phyloP scores from a whole-genome alignment of 2,797 vertebrate species.

The Iguana delicatissima region DNA sequence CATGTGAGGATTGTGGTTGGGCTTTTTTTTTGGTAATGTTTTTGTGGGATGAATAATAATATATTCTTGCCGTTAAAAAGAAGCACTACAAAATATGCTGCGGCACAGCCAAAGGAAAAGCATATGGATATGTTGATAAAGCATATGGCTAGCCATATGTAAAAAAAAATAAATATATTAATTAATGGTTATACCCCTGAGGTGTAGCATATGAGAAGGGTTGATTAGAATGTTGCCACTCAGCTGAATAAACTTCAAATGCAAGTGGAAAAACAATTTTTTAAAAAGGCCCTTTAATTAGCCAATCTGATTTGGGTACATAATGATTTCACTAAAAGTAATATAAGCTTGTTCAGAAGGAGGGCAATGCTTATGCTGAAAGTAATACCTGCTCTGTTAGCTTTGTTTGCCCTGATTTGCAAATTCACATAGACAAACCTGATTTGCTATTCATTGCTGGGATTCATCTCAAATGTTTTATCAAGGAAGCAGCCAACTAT shows the following conservation, averaged over 20 bases:
- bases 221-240: slow-evolving; percentile 64
- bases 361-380: neutral
- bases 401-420: neutral
- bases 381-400: neutral
- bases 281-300: neutral
- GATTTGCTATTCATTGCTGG: neutral
- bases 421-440: neutral
- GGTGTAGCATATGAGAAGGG: slow-evolving; percentile 48
- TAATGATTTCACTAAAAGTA: neutral
- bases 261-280: neutral
- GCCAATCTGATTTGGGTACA: neutral
- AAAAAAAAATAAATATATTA: slow-evolving; percentile 61
- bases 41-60: slow-evolving; percentile 31
- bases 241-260: slow-evolving; percentile 13
- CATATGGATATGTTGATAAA: slow-evolving; percentile 64
- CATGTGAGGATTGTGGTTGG: neutral
- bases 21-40: neutral
- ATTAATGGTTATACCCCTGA: slow-evolving; percentile 52
- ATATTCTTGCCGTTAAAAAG: slow-evolving; percentile 40
- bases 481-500: neutral
- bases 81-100: neutral
- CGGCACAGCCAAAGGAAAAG: slow-evolving; percentile 44
- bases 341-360: neutral
- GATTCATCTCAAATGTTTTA: neutral
- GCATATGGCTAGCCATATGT: slow-evolving; percentile 64